Base-by-base conservation (phyloP, 2,888 invertebrate species). In the Zaprionus obscuricornis region DNA sequence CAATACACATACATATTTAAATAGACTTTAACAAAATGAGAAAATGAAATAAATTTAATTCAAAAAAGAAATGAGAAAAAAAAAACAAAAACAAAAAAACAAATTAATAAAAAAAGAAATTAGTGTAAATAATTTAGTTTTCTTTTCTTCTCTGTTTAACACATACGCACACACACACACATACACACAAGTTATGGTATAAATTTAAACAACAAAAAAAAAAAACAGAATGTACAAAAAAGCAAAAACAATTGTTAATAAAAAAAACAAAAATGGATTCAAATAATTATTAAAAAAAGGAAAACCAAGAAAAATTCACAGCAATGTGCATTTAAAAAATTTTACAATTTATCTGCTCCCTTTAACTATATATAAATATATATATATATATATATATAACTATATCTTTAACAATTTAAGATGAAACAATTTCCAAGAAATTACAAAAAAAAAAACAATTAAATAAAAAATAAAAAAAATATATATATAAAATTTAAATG, bases 111-210 rank as follows among this genome's bases (percentile, higher is more conserved):
- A 39, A 43, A 58, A 22, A 46, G 1, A 17, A 2, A 13, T 16
- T 82, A 78, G 71, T 85, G 79, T 78, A 78, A 82, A 78, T 78
- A 85, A 82, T 67, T 74, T 82, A 78, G 85, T 85, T 85, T 82
- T 82, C 58, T 78, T 82, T 82, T 70, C 71, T n/a, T n/a, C n/a
- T n/a, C n/a, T n/a, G n/a, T n/a, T n/a, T n/a, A n/a, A n/a, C n/a
- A n/a, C n/a, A n/a, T 74, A 66, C 59, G 85, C 85, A 69, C 76
- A 82, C 43, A 46, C 27, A 70, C 42, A 43, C 37, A 68, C 34
- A 51, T 10, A 63, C 29, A 68, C 33, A 62, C 34, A 10, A 56
- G 8, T 70, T 73, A 84, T 24, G 62, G 78, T 58, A 81, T 84
- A 70, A 56, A 83, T 65, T 75, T 81, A 65, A 86, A 68, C 71